A percentile compares a stretch with the other conserved stretches of the same genome.
Conservation (phyloP, 2,797 vertebrate genomes). For the Xyrichtys novacula region DNA sequence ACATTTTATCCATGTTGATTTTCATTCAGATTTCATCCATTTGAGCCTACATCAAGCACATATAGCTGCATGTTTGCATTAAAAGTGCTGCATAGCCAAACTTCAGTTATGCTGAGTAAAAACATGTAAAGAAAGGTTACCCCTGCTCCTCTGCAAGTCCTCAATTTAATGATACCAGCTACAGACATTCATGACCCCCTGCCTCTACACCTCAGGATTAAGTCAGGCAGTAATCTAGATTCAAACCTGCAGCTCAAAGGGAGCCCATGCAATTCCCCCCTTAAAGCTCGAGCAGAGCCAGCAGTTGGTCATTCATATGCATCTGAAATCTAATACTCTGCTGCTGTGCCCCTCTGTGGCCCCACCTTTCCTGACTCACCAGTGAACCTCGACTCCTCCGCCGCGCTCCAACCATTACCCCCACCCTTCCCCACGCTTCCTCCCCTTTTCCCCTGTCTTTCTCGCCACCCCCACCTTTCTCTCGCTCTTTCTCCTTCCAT, state of each 20-base stretch:
- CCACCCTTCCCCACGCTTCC: slow-evolving; percentile 48
- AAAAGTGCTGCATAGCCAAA: neutral
- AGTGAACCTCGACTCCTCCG: slow-evolving; percentile 78
- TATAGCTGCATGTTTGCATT: neutral
- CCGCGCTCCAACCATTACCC: slow-evolving; percentile 77
- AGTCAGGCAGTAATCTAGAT: slow-evolving; percentile 76
- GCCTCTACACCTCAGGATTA: slow-evolving; percentile 70
- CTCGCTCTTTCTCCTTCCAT: slow-evolving; percentile 45
- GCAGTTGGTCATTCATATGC: slow-evolving; percentile 87
- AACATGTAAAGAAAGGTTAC: slow-evolving; percentile 22
- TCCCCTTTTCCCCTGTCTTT: slow-evolving; percentile 27
- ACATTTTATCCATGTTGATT: neutral
- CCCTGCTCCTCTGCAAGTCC: slow-evolving; percentile 57
- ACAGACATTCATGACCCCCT: slow-evolving; percentile 77
- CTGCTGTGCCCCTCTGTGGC: slow-evolving; percentile 73
- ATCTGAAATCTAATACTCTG: slow-evolving; percentile 87
- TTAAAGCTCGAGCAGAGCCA: slow-evolving; percentile 77
- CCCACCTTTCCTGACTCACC: slow-evolving; percentile 78
- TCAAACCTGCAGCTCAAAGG: slow-evolving; percentile 81
- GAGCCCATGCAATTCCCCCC: slow-evolving; percentile 79
- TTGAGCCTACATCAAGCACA: neutral
- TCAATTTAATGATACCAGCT: slow-evolving; percentile 74
- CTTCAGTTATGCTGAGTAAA: neutral
- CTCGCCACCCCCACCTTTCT: slow-evolving; percentile 7
- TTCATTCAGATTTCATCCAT: no score